Percentiles rank a stretch among this genome's conserved stretches.
These are phyloP conservation scores for Polyodon spathula DNA, from an alignment of 2,113 vertebrate genomes.

Conservation along the genomic window DNA sequence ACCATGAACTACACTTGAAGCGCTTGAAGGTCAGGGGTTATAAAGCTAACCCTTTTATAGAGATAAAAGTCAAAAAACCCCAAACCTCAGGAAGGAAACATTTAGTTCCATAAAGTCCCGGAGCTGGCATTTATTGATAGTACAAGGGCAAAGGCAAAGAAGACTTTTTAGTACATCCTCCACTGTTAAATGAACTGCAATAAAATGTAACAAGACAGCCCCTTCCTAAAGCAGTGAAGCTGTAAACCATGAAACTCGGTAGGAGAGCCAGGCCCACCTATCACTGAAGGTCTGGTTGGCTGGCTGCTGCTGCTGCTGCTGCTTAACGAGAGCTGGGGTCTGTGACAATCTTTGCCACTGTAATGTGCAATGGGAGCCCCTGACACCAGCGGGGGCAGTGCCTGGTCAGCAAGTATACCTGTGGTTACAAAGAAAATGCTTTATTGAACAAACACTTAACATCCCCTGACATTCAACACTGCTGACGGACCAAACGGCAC, in stretches of 20 bases:
- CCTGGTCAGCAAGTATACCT: conserved; percentile 47
- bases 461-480: too few species aligned
- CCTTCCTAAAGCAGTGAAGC: conserved; percentile 27
- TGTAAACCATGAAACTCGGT: conserved; percentile 33
- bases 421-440: conserved; percentile 10
- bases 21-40: too few species aligned
- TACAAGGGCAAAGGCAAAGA: conserved; percentile 29
- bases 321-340: conserved; percentile 50
- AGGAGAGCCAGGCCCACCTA: conserved; percentile 47
- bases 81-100: conserved; percentile 50
- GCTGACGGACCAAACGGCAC: too few species aligned
- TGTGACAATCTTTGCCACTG: conserved; percentile 65
- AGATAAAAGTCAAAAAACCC: conserved; percentile 37
- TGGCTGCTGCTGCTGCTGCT: conserved; percentile 44
- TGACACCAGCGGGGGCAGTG: conserved; percentile 26
- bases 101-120: conserved; percentile 44
- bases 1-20: too few species aligned
- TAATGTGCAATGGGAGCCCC: conserved; percentile 43
- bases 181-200: conserved; percentile 27
- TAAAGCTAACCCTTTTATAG: conserved; percentile 27
- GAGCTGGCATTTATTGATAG: conserved; percentile 43
- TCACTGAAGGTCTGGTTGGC: conserved; percentile 49
- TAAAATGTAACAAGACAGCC: conserved; percentile 24
- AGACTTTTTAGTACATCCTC: conserved; percentile 36
- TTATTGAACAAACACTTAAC: conserved; percentile 2